Conservation (phyloP, 1,140 invertebrate genomes). For the Psilanteris sp. region DNA sequence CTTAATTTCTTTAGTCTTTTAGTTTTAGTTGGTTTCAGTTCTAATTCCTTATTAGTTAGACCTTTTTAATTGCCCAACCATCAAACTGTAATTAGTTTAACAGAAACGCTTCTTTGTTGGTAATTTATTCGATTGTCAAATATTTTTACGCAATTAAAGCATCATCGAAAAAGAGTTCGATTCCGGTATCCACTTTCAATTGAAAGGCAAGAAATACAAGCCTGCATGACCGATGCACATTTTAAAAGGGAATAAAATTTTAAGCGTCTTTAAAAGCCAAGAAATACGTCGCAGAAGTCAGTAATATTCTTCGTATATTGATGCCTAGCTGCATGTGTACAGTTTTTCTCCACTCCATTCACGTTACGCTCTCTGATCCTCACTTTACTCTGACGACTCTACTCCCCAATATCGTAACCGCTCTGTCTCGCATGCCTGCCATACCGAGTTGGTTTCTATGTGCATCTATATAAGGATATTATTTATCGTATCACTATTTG, state of each 20-base stretch:
- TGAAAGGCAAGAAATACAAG: conserved; percentile 8
- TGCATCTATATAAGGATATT: conserved; percentile 55
- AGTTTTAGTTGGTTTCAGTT: too few species aligned
- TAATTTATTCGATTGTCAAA: too few species aligned
- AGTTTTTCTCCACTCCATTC: conserved; percentile 57
- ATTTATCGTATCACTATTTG: conserved; percentile 56
- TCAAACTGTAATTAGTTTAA: too few species aligned
- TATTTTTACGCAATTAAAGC: too few species aligned
- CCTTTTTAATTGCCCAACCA: too few species aligned
- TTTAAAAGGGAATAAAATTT: conserved; percentile 75
- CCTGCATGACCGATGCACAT: conserved; percentile 55
- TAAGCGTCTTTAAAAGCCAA: conserved; percentile 72
- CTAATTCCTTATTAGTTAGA: too few species aligned
- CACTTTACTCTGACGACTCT: conserved; percentile 51
- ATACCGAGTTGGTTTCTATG: conserved; percentile 42
- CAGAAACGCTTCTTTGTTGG: too few species aligned
- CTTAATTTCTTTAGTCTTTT: too few species aligned
- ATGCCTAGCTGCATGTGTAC: conserved; percentile 66
- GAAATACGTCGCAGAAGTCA: conserved; percentile 71
- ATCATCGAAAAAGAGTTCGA: conserved; percentile 19
- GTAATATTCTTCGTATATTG: conserved; percentile 72
- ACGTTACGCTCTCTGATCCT: conserved; percentile 59
- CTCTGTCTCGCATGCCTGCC: conserved; percentile 50
- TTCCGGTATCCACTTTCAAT: conserved; percentile 24
- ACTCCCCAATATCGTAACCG: conserved; percentile 55